Percentiles rank a stretch among this genome's conserved stretches.
These are phyloP conservation scores for Gymnosoma rotundatum DNA, from an alignment of 2,888 invertebrate species.

Conservation along the genomic window DNA sequence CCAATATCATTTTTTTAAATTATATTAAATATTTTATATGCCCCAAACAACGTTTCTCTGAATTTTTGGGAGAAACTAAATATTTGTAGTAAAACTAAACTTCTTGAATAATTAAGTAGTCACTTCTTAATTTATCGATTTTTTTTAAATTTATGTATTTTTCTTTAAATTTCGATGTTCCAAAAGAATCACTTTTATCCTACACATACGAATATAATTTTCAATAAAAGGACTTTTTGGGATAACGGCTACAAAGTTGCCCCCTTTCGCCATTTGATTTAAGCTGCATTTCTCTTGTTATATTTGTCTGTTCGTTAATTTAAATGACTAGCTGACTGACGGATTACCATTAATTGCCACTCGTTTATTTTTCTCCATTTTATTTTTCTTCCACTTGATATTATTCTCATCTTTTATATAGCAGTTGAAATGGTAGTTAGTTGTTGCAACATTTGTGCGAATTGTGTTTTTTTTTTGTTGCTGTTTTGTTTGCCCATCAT, in stretches of 20 bases:
- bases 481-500: constrained; percentile 66
- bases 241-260: background rate
- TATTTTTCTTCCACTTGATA: constrained; percentile 58
- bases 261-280: background rate
- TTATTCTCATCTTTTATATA: constrained; percentile 39
- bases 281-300: background rate
- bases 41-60: too few species aligned
- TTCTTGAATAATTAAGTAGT: too few species aligned
- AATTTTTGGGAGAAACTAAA: too few species aligned
- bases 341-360: constrained; percentile 56
- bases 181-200: too few species aligned
- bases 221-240: too few species aligned
- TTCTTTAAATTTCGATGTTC: too few species aligned
- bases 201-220: too few species aligned
- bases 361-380: constrained; percentile 32
- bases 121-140: too few species aligned
- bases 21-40: too few species aligned
- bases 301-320: constrained; percentile 20
- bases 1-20: too few species aligned
- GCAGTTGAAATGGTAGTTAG: constrained; percentile 41
- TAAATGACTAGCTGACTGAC: constrained; percentile 54
- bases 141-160: too few species aligned
- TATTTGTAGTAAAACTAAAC: too few species aligned
- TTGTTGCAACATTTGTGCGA: constrained; percentile 43
- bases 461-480: constrained; percentile 24